These are phyloP conservation scores for Equus przewalskii DNA, from an alignment of 2,113 vertebrate species.

Conservation along the genomic window DNA sequence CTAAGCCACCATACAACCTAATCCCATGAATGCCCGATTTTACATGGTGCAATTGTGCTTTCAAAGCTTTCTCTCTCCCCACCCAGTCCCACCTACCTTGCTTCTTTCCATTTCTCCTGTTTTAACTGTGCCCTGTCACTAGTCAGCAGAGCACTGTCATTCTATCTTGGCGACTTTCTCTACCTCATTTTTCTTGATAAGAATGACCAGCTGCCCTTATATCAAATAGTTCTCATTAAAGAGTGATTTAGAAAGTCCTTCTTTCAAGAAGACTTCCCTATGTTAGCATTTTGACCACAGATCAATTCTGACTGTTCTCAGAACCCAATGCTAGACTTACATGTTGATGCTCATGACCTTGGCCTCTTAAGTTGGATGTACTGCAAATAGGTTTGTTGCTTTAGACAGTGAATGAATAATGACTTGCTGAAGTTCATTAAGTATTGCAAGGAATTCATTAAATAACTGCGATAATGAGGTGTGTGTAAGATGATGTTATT, in stretches of 20 bases:
- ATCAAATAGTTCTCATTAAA: neutral
- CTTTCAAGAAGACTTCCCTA: neutral
- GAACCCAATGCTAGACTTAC: neutral
- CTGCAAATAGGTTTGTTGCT: neutral
- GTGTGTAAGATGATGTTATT: neutral
- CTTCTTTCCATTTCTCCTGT: neutral
- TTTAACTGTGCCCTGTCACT: neutral
- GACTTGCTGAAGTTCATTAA: neutral
- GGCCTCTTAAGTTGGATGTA: neutral
- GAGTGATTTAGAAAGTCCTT: neutral
- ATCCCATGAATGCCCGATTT: neutral
- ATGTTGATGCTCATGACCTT: neutral
- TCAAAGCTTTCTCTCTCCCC: neutral
- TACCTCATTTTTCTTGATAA: neutral
- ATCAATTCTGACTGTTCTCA: neutral
- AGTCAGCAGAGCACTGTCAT: fast-evolving
- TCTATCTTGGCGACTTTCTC: neutral
- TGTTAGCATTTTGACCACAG: neutral
- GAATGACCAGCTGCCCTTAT: neutral
- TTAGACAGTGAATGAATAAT: neutral
- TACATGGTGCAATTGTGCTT: fast-evolving
- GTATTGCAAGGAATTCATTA: neutral
- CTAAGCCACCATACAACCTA: neutral
- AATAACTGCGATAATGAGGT: neutral
- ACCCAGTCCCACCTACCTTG: neutral